Evolutionary conservation across 2,888 invertebrate genomes (phyloP).

Genomic region (Arrhopalites spinosus): DNA sequence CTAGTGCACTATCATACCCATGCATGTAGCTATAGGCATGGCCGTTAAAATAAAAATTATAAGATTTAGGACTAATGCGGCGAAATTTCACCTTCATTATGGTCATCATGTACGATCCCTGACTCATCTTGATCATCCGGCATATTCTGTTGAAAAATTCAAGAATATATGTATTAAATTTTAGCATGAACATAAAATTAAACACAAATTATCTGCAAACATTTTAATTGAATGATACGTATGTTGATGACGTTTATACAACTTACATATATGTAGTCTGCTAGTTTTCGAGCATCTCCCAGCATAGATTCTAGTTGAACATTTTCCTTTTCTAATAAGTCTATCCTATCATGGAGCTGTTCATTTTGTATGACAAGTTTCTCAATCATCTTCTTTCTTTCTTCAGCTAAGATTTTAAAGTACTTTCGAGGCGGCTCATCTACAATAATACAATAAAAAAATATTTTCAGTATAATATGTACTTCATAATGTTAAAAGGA

Average conservation of each 20-base stretch:
- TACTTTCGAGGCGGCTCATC: conserved; percentile 48
- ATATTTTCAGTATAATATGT: no score
- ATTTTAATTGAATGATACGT: not conserved
- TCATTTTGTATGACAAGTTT: conserved; percentile 50
- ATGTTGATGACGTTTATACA: not conserved
- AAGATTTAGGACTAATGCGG: not conserved
- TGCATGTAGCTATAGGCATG: no score
- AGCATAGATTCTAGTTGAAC: conserved; percentile 47
- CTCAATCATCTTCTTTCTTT: conserved; percentile 46
- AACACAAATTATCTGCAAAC: not conserved
- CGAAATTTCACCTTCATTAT: conserved; percentile 1
- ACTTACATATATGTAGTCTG: conserved; percentile 49
- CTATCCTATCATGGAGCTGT: conserved; percentile 43
- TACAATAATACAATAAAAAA: not conserved
- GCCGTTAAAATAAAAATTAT: no score
- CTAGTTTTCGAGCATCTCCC: conserved; percentile 46
- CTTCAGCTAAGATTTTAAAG: conserved; percentile 50
- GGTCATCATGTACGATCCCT: conserved; percentile 31
- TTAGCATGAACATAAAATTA: not conserved
- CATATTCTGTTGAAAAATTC: conserved; percentile 26
- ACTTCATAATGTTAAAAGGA: no score
- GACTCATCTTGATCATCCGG: conserved; percentile 43
- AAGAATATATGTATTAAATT: not conserved
- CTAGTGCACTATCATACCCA: not conserved
- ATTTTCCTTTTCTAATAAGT: conserved; percentile 50